These are phyloP conservation scores for Mesembrinibis cayennensis DNA, from an alignment of 2,113 vertebrate genomes.

Conservation along the genomic window DNA sequence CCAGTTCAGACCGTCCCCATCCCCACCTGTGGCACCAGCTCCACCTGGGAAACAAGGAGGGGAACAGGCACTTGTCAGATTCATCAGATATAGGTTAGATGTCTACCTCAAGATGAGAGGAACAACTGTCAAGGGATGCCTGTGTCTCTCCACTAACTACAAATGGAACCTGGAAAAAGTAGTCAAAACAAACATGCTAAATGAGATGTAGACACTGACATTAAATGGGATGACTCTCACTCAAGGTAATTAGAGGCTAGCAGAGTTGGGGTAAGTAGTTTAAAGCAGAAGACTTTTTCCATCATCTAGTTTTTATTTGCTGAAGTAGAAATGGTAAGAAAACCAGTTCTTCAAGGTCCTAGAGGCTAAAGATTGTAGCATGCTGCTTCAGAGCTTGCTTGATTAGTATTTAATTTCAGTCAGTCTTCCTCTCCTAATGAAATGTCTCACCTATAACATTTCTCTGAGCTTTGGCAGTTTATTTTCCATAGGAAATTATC, in stretches of 20 bases:
- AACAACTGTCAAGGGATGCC: not conserved
- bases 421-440: not conserved
- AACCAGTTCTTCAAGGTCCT: not conserved
- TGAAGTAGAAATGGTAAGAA: not conserved
- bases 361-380: not conserved
- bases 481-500: not conserved
- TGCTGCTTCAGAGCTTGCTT: not conserved
- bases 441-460: not conserved
- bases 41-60: not conserved
- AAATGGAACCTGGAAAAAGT: not conserved
- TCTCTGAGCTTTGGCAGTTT: not conserved
- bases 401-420: not conserved
- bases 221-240: not conserved
- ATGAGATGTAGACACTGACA: not conserved
- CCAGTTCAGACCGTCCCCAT: not conserved
- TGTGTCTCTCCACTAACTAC: not conserved
- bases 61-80: not conserved
- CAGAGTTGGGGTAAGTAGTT: not conserved
- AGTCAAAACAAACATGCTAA: not conserved
- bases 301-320: not conserved
- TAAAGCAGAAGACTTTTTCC: not conserved
- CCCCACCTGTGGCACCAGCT: not conserved
- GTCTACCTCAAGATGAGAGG: not conserved
- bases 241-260: not conserved
- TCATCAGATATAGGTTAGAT: fast-evolving